Evolutionary conservation across 2,113 vertebrate genomes (phyloP).

Genomic region (Alethe diademata): DNA sequence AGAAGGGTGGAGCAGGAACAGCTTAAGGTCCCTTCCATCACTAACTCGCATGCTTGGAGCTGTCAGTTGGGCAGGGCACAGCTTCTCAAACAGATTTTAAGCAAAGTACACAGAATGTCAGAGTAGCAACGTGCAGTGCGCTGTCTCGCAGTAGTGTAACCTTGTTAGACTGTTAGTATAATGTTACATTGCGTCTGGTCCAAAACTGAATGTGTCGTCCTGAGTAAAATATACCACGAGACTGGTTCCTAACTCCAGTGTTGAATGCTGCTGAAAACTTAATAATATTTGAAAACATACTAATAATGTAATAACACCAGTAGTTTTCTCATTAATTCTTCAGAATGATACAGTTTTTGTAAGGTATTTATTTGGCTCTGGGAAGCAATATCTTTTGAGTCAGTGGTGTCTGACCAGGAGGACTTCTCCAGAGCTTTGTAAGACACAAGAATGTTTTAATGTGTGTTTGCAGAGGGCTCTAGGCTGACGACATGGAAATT

Average conservation of each 20-base stretch:
- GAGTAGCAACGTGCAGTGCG: rapidly evolving
- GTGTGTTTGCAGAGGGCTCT: neutral
- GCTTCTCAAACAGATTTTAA: neutral
- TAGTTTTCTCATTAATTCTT: neutral
- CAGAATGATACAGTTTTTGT: rapidly evolving
- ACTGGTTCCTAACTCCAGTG: neutral
- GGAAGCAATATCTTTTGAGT: neutral
- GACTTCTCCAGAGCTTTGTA: neutral
- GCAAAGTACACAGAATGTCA: neutral
- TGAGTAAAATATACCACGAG: rapidly evolving
- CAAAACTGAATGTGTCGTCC: neutral
- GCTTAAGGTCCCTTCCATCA: neutral
- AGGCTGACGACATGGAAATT: neutral
- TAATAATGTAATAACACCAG: rapidly evolving
- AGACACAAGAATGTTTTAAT: neutral
- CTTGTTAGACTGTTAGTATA: neutral
- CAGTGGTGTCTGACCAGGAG: neutral
- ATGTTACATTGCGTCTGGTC: neutral
- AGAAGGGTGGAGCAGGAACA: no score
- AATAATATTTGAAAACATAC: neutral
- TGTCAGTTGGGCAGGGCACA: neutral
- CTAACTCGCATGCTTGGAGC: neutral
- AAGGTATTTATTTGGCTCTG: neutral
- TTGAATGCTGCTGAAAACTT: neutral
- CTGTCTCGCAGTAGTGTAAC: rapidly evolving